Evolutionary conservation across 92 coral and sea anemone genomes (phyloP).

Genomic region (Porites divaricata): DNA sequence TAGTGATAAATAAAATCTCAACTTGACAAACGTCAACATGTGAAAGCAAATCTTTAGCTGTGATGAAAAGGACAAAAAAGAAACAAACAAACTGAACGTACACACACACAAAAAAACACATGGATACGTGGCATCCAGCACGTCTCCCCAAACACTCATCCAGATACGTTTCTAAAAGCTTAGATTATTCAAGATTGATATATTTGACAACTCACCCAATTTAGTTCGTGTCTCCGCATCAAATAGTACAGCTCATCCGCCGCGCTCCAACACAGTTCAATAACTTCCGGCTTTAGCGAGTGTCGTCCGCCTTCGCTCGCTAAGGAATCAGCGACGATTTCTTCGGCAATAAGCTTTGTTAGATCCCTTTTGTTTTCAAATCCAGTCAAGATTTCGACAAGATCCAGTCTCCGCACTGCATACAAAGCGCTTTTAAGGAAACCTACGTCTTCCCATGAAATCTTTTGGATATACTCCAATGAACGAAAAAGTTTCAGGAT

Average conservation of each 20-base stretch:
- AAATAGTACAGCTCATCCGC: conserved; percentile 18
- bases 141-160: too few relatives aligned
- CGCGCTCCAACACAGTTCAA: background rate
- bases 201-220: conserved; percentile 5
- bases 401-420: background rate
- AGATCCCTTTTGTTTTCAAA: conserved; percentile 14
- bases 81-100: too few relatives aligned
- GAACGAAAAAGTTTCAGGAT: background rate
- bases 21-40: too few relatives aligned
- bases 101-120: too few relatives aligned
- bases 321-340: background rate
- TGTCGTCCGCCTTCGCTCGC: background rate
- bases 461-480: conserved; percentile 27
- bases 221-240: background rate
- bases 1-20: too few relatives aligned
- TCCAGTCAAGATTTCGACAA: background rate
- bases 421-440: conserved; percentile 25
- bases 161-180: too few relatives aligned
- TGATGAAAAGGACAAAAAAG: too few relatives aligned
- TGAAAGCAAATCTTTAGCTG: too few relatives aligned
- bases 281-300: background rate
- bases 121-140: too few relatives aligned
- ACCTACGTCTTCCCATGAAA: conserved; percentile 25
- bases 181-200: too few relatives aligned
- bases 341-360: conserved; percentile 17